Evolutionary conservation across 2,797 vertebrate species (phyloP).

Genomic region (Gymnoscopelus braueri): DNA sequence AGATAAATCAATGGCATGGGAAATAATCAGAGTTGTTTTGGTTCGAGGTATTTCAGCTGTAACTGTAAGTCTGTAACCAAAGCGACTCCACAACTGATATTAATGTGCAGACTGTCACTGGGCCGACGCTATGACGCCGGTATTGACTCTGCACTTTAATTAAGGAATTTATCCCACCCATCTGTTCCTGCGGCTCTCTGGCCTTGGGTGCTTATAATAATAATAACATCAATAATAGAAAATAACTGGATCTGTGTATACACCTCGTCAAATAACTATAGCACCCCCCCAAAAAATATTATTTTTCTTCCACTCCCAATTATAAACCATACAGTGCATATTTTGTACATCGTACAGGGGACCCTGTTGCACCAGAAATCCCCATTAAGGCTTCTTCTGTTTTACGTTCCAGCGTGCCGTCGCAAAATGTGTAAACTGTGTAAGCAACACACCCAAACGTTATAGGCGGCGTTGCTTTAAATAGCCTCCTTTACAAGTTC

Average conservation of each 20-base stretch:
- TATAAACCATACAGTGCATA: no score
- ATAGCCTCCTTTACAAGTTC: conserved; percentile 63
- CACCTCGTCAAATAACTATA: not conserved
- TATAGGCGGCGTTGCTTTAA: conserved; percentile 37
- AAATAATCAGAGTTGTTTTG: conserved; percentile 66
- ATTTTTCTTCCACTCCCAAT: no score
- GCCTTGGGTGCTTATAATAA: conserved; percentile 7
- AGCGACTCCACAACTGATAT: conserved; percentile 68
- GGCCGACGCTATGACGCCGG: conserved; percentile 68
- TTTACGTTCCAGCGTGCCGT: not conserved
- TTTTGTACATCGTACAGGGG: no score
- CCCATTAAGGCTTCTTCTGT: not conserved
- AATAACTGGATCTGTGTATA: conserved; percentile 2
- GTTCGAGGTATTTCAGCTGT: conserved; percentile 55
- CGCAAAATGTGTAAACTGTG: conserved; percentile 5
- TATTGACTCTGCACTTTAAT: conserved; percentile 78
- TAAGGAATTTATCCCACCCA: conserved; percentile 73
- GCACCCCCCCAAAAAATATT: not conserved
- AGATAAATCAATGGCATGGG: conserved; percentile 19
- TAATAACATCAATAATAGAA: conserved; percentile 10
- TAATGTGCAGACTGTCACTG: conserved; percentile 69
- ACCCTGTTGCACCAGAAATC: no score
- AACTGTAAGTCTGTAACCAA: conserved; percentile 62
- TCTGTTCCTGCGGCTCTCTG: conserved; percentile 67
- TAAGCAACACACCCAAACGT: conserved; percentile 34